Percentiles rank a stretch among this genome's conserved stretches.
These are phyloP conservation scores for Drosophila orena DNA, from an alignment of 1,140 invertebrate genomes.

Conservation along the genomic window DNA sequence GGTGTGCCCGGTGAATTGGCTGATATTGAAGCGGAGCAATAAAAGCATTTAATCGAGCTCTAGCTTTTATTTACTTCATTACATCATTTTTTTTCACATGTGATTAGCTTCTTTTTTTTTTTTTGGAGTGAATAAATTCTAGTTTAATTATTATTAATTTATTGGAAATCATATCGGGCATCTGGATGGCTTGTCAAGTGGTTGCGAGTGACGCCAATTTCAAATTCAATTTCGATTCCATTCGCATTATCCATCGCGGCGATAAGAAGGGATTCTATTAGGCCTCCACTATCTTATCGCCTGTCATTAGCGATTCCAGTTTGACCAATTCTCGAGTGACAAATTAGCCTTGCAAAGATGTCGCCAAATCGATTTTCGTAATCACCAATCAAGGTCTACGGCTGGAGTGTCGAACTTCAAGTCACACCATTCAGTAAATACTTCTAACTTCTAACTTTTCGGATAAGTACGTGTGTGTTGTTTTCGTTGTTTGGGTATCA, in stretches of 20 bases:
- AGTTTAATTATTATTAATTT: conserved; percentile 66
- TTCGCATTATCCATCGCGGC: conserved; percentile 29
- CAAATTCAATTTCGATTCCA: conserved; percentile 22
- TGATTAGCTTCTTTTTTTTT: conserved; percentile 34
- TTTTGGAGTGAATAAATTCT: conserved; percentile 59
- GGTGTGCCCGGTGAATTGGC: not conserved
- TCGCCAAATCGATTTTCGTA: conserved; percentile 9
- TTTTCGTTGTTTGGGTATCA: not conserved
- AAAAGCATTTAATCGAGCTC: conserved; percentile 29
- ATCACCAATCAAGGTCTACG: not conserved
- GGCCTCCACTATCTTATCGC: conserved; percentile 23
- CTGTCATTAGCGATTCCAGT: conserved; percentile 7
- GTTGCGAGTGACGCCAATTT: conserved; percentile 29
- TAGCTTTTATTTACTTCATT: conserved; percentile 18
- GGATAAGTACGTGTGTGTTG: not conserved
- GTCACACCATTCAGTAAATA: not conserved
- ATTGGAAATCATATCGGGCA: conserved; percentile 34
- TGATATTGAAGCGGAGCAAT: conserved; percentile 4
- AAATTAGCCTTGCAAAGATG: conserved; percentile 11
- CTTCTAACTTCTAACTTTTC: no score
- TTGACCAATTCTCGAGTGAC: conserved; percentile 3
- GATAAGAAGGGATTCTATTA: conserved; percentile 6
- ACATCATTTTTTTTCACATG: conserved; percentile 3
- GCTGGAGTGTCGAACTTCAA: not conserved
- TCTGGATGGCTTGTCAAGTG: conserved; percentile 27